Evolutionary conservation across 2,797 vertebrate species (phyloP).

Genomic region (Orientallactaga sibirica): DNA sequence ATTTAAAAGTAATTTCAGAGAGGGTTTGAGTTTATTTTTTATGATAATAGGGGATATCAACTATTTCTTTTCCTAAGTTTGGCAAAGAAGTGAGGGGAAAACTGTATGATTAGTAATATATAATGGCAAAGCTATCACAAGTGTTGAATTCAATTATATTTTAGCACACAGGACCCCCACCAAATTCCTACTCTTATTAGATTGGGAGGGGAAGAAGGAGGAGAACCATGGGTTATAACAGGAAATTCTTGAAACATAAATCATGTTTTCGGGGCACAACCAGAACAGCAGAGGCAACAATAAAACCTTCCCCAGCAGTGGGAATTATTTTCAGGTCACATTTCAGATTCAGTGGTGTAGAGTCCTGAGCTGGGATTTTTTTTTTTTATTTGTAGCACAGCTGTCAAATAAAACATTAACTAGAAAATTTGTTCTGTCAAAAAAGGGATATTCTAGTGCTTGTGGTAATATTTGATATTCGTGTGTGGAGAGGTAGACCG

Average conservation of each 20-base stretch:
- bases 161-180: constrained; percentile 80
- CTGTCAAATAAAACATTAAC: constrained; percentile 89
- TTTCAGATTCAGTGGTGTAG: constrained; percentile 84
- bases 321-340: constrained; percentile 85
- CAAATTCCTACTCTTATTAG: constrained; percentile 82
- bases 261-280: constrained; percentile 83
- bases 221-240: constrained; percentile 75
- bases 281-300: constrained; percentile 84
- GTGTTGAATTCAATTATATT: constrained; percentile 86
- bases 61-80: constrained; percentile 68
- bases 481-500: constrained; percentile 72
- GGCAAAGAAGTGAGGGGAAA: constrained; percentile 63
- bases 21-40: constrained; percentile 40
- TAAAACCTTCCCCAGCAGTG: constrained; percentile 85
- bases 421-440: constrained; percentile 87
- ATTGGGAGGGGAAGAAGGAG: constrained; percentile 15
- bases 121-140: constrained; percentile 82
- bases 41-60: constrained; percentile 62
- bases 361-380: constrained; percentile 84
- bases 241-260: constrained; percentile 87
- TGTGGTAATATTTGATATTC: constrained; percentile 80
- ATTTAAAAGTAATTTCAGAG: constrained; percentile 66
- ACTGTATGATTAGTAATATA: constrained; percentile 82
- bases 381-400: constrained; percentile 86
- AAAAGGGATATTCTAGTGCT: constrained; percentile 83